Conservation (phyloP, 2,888 invertebrate genomes). For the Aphidoletes aphidimyza region DNA sequence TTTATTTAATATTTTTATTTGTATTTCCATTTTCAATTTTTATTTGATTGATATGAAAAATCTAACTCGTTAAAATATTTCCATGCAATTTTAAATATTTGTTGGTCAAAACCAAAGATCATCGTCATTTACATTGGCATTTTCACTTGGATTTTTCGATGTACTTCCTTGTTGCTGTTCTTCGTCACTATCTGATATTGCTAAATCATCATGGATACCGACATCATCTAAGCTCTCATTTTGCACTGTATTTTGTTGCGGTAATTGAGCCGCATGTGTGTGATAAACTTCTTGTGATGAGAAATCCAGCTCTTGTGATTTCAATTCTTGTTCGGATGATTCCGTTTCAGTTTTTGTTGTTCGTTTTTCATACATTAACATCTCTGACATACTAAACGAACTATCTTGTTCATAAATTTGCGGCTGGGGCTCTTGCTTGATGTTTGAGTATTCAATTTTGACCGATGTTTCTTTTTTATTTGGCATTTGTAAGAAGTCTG, state of each 20-base stretch:
- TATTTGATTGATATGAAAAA: too few relatives aligned
- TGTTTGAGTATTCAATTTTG: slow-evolving; percentile 59
- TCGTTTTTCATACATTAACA: background rate
- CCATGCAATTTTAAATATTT: background rate
- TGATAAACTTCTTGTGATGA: slow-evolving; percentile 61
- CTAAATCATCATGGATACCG: slow-evolving; percentile 79
- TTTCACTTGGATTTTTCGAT: slow-evolving; percentile 57
- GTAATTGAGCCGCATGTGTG: slow-evolving; percentile 61
- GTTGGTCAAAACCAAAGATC: slow-evolving; percentile 61
- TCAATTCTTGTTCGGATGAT: slow-evolving; percentile 43
- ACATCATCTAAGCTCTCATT: slow-evolving; percentile 58
- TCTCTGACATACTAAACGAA: slow-evolving; percentile 49
- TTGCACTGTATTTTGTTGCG: background rate
- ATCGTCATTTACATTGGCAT: slow-evolving; percentile 61
- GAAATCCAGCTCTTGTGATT: slow-evolving; percentile 58
- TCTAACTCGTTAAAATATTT: too few relatives aligned
- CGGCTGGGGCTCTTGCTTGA: slow-evolving; percentile 61
- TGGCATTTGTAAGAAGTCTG: slow-evolving; percentile 78
- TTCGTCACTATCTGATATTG: slow-evolving; percentile 81
- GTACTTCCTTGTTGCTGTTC: slow-evolving; percentile 60
- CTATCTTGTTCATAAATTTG: slow-evolving; percentile 8
- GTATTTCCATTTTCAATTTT: background rate
- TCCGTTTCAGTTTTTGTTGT: slow-evolving; percentile 55
- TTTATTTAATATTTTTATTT: background rate
- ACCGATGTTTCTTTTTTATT: background rate